Evolutionary conservation across 2,797 vertebrate genomes (phyloP), one percentile per base, ranked within the genome.

Genomic region (Carcharodon carcharias): DNA sequence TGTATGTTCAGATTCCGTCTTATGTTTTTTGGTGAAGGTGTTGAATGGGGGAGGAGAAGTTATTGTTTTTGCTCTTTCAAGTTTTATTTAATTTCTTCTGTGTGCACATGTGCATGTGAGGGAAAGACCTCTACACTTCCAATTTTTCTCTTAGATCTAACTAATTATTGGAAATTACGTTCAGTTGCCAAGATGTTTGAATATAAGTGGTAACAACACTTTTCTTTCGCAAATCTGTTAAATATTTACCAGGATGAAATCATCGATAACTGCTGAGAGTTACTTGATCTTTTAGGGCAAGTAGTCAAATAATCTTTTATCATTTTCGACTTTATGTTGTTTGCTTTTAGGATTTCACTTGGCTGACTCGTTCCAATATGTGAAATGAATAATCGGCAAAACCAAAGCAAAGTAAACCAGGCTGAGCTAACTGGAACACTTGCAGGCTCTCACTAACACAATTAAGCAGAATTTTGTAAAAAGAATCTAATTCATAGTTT

Each of bases 311-410:
- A 96, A 40, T n/a, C 26, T 63, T 82, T 65, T 45, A 61, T n/a
- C 35, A 58, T 21, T 88, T 18, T 85, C 5, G 8, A 96, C 67
- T 73, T 54, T 63, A 95, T 94, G 97, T 28, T 95, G 35, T 85
- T 97, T 58, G 71, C 97, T 98, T 97, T 96, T 96, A 99, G 99
- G 99, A 99, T 88, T 99, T 99, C 97, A 99, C 98, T 7, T 99
- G 99, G 99, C 98, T 99, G 97, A 99, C 99, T 8, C 98, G 98
- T 96, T 99, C 99, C 96, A 99, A 98, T 96, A 97, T 99, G 96
- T 99, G 98, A 98, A 77, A 96, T 77, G 97, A 96, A 95, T 77
- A 50, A 77, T 28, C 31, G 54, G 31, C 45, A 23, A 54, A 71
- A n/a, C 1, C 28, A 85, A 85, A 85, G 82, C 89, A 65, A 21